Conservation (phyloP, 2,888 invertebrate species). For the Sinhomidia bicolor region DNA sequence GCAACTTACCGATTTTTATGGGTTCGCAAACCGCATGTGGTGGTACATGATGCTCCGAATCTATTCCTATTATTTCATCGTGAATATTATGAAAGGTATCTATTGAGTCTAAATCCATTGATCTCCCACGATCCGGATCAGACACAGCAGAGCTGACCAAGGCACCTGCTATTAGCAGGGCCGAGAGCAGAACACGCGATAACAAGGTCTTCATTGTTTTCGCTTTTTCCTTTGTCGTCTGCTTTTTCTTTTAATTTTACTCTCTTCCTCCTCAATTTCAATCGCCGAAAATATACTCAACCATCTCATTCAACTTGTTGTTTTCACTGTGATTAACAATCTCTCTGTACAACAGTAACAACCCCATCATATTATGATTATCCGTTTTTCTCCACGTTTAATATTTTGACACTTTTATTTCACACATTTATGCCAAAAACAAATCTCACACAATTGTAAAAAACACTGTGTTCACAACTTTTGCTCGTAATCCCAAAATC, state of each 20-base stretch:
- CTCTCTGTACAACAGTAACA: neutral
- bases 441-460: neutral
- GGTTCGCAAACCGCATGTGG: conserved; percentile 76
- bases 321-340: conserved; percentile 7
- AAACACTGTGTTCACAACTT: neutral
- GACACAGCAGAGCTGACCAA: conserved; percentile 59
- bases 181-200: conserved; percentile 66
- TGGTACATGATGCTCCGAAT: conserved; percentile 72
- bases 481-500: neutral
- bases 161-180: conserved; percentile 72
- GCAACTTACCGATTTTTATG: conserved; percentile 75
- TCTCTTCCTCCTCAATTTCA: conserved; percentile 1
- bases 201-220: conserved; percentile 74
- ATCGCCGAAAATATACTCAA: conserved; percentile 28
- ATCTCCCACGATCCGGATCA: conserved; percentile 75
- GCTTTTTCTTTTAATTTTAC: neutral
- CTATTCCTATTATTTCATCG: conserved; percentile 69
- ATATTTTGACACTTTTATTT: conserved; percentile 61
- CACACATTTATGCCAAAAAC: conserved; percentile 35
- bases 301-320: conserved; percentile 40
- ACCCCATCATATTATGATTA: conserved; percentile 31
- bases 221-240: conserved; percentile 18
- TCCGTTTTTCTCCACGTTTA: neutral
- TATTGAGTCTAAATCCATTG: conserved; percentile 67
- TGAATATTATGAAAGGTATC: conserved; percentile 71